These are phyloP conservation scores for Mus pahari DNA, from an alignment of 2,113 vertebrate genomes.

Conservation along the genomic window DNA sequence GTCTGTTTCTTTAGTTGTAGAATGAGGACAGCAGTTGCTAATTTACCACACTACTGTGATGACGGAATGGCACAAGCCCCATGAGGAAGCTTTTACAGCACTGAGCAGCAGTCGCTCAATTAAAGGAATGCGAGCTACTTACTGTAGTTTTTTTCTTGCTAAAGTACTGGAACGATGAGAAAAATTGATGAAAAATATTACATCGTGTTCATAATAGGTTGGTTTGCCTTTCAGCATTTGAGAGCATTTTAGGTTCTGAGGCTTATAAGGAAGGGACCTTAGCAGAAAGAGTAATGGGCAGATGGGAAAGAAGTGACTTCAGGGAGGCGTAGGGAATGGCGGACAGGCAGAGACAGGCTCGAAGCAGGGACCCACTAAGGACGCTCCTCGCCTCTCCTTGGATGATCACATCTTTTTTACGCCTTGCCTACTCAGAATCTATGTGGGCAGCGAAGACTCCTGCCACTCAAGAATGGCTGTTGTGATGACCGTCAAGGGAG, in stretches of 20 bases:
- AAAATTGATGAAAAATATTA: not conserved
- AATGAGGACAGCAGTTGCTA: not conserved
- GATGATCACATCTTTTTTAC: not conserved
- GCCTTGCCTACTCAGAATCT: not conserved
- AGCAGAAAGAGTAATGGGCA: not conserved
- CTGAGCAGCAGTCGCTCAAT: not conserved
- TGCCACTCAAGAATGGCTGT: accelerated
- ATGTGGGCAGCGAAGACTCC: accelerated
- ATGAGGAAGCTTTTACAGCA: not conserved
- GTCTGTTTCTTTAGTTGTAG: not conserved
- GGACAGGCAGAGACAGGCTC: not conserved
- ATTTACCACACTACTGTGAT: not conserved
- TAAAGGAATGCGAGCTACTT: not conserved
- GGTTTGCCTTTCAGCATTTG: not conserved
- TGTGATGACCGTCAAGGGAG: not conserved
- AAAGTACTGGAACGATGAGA: not conserved
- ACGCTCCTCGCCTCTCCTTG: not conserved
- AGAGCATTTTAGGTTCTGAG: not conserved
- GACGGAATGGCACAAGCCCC: not conserved
- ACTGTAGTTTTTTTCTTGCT: not conserved
- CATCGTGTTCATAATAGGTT: not conserved
- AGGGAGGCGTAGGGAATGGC: not conserved
- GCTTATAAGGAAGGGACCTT: not conserved
- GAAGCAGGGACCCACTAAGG: not conserved
- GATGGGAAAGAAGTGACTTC: accelerated